A percentile compares a stretch with the other conserved stretches of the same genome.
Conservation (phyloP, 2,797 vertebrate genomes). For the Prunella strophiata region DNA sequence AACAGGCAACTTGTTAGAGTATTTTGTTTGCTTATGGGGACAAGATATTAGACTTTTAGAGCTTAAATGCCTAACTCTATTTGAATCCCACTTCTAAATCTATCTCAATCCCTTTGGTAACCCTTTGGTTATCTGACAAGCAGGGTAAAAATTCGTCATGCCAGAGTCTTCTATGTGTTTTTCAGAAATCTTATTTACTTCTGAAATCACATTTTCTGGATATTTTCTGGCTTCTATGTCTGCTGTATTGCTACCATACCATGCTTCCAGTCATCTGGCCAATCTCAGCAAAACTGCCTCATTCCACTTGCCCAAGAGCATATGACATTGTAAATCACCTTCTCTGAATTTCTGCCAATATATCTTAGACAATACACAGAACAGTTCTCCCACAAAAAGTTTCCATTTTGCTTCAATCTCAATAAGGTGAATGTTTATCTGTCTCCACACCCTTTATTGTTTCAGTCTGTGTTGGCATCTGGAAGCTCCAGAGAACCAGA, state of each 20-base stretch:
- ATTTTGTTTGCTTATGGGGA: neutral
- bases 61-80: slow-evolving; percentile 17
- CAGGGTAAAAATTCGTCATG: neutral
- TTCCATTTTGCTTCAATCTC: neutral
- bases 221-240: neutral
- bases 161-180: neutral
- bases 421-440: neutral
- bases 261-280: neutral
- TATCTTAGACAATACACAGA: neutral
- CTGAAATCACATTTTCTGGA: neutral
- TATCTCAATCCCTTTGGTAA: slow-evolving; percentile 8
- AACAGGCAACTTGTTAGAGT: neutral
- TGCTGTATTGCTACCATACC: neutral
- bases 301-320: neutral
- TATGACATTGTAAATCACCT: neutral
- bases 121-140: neutral
- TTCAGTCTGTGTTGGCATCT: neutral
- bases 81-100: slow-evolving; percentile 32
- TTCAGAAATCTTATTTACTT: neutral
- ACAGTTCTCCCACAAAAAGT: neutral
- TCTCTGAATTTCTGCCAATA: neutral
- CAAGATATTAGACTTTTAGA: slow-evolving; percentile 21
- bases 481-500: neutral
- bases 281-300: neutral
- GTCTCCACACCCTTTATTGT: neutral